Base-by-base conservation (phyloP, 2,888 invertebrate genomes). In the Minunthozetes semirufus region DNA sequence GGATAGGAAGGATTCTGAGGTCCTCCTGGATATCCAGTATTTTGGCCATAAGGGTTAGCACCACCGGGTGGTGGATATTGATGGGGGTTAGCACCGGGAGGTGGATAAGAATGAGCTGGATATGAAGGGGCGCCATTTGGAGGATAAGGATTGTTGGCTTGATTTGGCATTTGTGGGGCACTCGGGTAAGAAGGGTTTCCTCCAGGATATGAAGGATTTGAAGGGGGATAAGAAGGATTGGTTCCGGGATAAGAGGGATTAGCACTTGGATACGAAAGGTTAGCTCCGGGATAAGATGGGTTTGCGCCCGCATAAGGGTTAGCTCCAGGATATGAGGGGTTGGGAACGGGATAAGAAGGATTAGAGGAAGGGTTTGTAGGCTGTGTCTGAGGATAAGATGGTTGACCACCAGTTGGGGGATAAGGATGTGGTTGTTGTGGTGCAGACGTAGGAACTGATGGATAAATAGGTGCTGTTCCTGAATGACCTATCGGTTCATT, bases 391-490 rank as follows among this genome's bases (percentile, higher is more conserved):
- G 66, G 13, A 17, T 73, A 42, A 71, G 73, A 25, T 29, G 17
- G 66, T 3, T 22, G 27, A 5, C 46, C 29, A 17, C 13, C 9
- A 25, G 19, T n/a, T 46, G 71, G 4, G 27, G 42, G 25, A 25
- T 61, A n/a, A 22, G 33, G 53, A 48, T 48, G 27, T 68, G 22
- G 68, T n/a, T 59, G 25, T 5, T 42, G 42, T 33, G 33, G 33
- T 1, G 11, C 42, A 1, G 42, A 13, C 11, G 74, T 17, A 22
- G 74, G 68, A 46, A 74, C n/a, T 38, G 71, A 48, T 33, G 75
- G 46, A 72, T 48, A 56, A 17, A 75, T 19, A 56, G 42, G 19
- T 42, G 50, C 15, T 19, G 72, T 42, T 50, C 13, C 22, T 9
- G 13, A 8, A 42, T 27, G 59, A 22, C 13, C 56, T 11, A 5